Base-by-base conservation (phyloP, 2,888 invertebrate genomes). In the Ophraella communa region DNA sequence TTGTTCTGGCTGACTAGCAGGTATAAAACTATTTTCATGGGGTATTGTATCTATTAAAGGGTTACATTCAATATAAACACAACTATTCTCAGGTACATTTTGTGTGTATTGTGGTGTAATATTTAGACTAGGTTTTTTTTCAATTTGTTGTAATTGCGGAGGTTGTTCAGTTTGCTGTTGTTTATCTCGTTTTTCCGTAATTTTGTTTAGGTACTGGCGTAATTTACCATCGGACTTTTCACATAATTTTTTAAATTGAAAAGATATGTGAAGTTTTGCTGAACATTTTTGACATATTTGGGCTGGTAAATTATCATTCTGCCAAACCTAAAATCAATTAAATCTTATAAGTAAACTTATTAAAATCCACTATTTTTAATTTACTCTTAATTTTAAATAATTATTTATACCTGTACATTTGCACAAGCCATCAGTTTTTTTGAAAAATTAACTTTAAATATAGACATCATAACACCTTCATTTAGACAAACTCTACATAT, bases 341-440 rank as follows among this genome's bases (percentile, higher is more conserved):
- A 23, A 49, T 24, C n/a, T n/a, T n/a, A n/a, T n/a, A n/a, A n/a
- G n/a, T n/a, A n/a, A n/a, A n/a, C n/a, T n/a, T n/a, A n/a, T n/a
- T n/a, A n/a, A n/a, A n/a, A n/a, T n/a, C n/a, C n/a, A n/a, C n/a
- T n/a, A n/a, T n/a, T n/a, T n/a, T n/a, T n/a, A n/a, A n/a, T n/a
- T n/a, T n/a, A n/a, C n/a, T n/a, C n/a, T n/a, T n/a, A n/a, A n/a
- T n/a, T n/a, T n/a, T n/a, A n/a, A n/a, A n/a, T n/a, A 3, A 42
- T 5, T 21, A 20, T 27, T 49, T 44, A 66, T 73, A 83, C 84
- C 79, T 84, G 83, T 44, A 83, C 79, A 52, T 81, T 78, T 47
- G 83, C 79, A 76, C 83, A 83, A 30, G 83, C 76, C 83, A 83
- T 84, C 68, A 84, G 79, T 71, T 83, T 84, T 71, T 82, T 83